These are phyloP conservation scores for Drosophila niveifrons DNA, from an alignment of 2,888 invertebrate species.

Conservation along the genomic window DNA sequence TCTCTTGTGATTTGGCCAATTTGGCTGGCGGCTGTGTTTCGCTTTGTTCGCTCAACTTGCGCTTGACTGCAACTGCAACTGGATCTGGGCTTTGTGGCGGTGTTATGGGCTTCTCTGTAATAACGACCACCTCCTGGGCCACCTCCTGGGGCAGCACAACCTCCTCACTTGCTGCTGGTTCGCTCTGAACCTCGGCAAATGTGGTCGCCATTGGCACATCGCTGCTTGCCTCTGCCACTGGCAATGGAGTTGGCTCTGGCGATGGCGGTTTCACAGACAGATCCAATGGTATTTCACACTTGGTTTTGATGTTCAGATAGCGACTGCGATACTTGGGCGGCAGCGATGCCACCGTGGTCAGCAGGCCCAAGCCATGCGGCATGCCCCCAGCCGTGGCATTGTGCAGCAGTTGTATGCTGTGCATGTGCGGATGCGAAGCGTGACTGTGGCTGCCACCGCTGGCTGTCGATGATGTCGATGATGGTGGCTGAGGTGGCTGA, in stretches of 20 bases:
- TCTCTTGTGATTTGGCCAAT: slow-evolving; percentile 68
- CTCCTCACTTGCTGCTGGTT: slow-evolving; percentile 38
- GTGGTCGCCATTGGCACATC: slow-evolving; percentile 80
- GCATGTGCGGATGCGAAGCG: slow-evolving; percentile 55
- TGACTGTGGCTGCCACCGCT: slow-evolving; percentile 36
- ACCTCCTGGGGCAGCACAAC: slow-evolving; percentile 43
- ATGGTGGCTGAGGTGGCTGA: slow-evolving; percentile 12
- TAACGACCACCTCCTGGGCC: slow-evolving; percentile 58
- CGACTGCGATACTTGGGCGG: slow-evolving; percentile 85
- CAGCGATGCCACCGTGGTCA: slow-evolving; percentile 85
- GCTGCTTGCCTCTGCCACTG: slow-evolving; percentile 4
- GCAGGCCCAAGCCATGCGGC: slow-evolving; percentile 83
- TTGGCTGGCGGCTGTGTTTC: slow-evolving; percentile 72
- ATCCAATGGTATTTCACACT: slow-evolving; percentile 88
- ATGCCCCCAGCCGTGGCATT: slow-evolving; percentile 70
- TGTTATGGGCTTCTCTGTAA: slow-evolving; percentile 53
- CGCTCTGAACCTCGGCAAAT: slow-evolving; percentile 78
- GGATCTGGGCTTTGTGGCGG: slow-evolving; percentile 85
- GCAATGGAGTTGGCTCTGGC: slow-evolving; percentile 35
- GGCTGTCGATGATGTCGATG: slow-evolving; percentile 36
- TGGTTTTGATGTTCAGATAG: slow-evolving; percentile 83
- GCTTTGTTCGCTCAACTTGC: slow-evolving; percentile 57
- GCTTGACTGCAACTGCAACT: slow-evolving; percentile 66
- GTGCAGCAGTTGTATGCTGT: slow-evolving; percentile 78
- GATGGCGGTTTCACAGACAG: slow-evolving; percentile 88